Percentiles rank a stretch among this genome's conserved stretches.
These are phyloP conservation scores for Falco novaeseelandiae DNA, from an alignment of 2,797 vertebrate species.

Conservation along the genomic window DNA sequence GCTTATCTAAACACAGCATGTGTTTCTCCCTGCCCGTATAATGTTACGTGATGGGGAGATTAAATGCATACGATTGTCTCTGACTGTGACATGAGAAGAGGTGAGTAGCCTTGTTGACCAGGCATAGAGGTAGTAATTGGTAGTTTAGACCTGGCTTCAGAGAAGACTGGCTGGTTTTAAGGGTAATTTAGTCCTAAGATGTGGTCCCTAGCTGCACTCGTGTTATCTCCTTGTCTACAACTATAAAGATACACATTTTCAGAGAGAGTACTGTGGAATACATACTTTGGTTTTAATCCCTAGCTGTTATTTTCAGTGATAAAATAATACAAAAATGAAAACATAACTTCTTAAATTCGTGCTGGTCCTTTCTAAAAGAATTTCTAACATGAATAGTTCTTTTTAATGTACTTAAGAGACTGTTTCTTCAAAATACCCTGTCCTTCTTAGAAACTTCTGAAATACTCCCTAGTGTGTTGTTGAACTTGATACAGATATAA, in stretches of 20 bases:
- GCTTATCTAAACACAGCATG: not conserved
- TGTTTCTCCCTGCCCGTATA: not conserved
- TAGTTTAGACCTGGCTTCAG: not conserved
- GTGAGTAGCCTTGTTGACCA: not conserved
- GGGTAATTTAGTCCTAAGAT: not conserved
- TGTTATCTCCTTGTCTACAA: not conserved
- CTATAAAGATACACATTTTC: not conserved
- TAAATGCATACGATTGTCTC: rapidly evolving
- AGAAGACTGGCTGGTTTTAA: not conserved
- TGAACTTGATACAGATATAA: not conserved
- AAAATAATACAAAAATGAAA: not conserved
- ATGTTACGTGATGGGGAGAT: not conserved
- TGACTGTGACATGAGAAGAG: not conserved
- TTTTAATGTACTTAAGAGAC: not conserved
- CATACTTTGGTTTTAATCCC: not conserved
- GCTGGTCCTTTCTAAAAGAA: not conserved
- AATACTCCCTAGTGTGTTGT: not conserved
- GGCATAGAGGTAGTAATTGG: not conserved
- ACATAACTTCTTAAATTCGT: not conserved
- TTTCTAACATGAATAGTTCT: not conserved
- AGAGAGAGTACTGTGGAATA: not conserved
- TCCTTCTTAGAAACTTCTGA: not conserved
- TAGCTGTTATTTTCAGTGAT: not conserved
- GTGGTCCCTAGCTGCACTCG: not conserved
- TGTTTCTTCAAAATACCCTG: not conserved